A percentile compares a stretch with the other conserved stretches of the same genome.
Evolutionary conservation across 2,797 vertebrate genomes (phyloP).

Genomic region (Enteromius afrohamiltoni): DNA sequence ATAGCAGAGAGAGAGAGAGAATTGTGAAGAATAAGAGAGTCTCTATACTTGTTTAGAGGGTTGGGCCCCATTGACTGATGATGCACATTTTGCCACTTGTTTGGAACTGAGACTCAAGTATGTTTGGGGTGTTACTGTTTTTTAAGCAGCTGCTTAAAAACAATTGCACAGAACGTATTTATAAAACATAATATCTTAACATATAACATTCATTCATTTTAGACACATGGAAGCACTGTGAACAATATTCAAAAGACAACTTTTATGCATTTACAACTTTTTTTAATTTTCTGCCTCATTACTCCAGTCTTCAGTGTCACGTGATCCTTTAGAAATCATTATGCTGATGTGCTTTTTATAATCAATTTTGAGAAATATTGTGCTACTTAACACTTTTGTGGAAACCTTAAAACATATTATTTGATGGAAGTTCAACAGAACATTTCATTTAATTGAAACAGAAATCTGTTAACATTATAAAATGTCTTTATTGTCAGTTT

Average conservation of each 20-base stretch:
- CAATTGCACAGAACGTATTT: not conserved
- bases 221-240: not conserved
- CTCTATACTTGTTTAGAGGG: constrained; percentile 30
- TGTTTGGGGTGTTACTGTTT: constrained; percentile 18
- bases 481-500: not conserved
- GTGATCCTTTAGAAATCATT: not conserved
- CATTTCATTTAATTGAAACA: not conserved
- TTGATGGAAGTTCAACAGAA: not conserved
- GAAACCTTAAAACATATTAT: not conserved
- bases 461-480: not conserved
- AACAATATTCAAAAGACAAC: not conserved
- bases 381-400: not conserved
- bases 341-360: not conserved
- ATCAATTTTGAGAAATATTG: not conserved
- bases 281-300: not conserved
- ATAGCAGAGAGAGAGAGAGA: constrained; percentile 40
- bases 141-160: constrained; percentile 44
- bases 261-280: no score
- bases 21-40: constrained; percentile 29
- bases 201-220: not conserved
- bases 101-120: constrained; percentile 21
- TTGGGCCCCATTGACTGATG: constrained; percentile 51
- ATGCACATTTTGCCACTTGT: constrained; percentile 50
- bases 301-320: not conserved
- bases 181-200: not conserved